Percentiles rank a stretch among this genome's conserved stretches.
These are phyloP conservation scores for Megaleporinus macrocephalus DNA, from an alignment of 2,113 vertebrate species.

Conservation along the genomic window DNA sequence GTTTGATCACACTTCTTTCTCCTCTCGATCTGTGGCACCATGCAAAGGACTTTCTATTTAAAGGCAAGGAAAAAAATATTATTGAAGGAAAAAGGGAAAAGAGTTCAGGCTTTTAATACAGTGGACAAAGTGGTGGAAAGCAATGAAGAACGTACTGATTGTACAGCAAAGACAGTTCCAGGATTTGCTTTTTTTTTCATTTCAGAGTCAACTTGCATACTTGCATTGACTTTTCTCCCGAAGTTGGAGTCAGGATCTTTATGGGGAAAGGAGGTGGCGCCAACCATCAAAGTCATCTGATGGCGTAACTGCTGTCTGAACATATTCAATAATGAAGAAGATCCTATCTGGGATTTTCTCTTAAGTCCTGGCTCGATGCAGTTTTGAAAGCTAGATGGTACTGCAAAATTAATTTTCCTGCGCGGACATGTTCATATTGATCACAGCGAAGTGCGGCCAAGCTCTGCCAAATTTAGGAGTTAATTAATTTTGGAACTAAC, in stretches of 20 bases:
- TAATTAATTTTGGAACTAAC: slow-evolving; percentile 37
- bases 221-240: too few species aligned
- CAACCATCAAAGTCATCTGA: slow-evolving; percentile 33
- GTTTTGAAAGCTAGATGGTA: slow-evolving; percentile 2
- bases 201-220: background rate
- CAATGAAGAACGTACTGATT: background rate
- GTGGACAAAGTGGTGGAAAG: background rate
- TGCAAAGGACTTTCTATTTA: slow-evolving; percentile 39
- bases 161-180: background rate
- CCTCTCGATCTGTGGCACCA: slow-evolving; percentile 33
- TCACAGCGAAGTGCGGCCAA: slow-evolving; percentile 6
- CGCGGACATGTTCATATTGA: slow-evolving; percentile 22
- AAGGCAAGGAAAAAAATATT: slow-evolving; percentile 34
- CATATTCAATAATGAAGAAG: slow-evolving; percentile 40
- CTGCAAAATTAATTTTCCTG: slow-evolving; percentile 24
- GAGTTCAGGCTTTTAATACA: background rate
- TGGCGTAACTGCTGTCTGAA: slow-evolving; percentile 32
- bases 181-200: background rate
- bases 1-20: slow-evolving; percentile 62
- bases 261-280: slow-evolving; percentile 15
- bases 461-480: slow-evolving; percentile 33
- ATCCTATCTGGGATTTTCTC: slow-evolving; percentile 24
- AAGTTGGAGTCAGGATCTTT: background rate
- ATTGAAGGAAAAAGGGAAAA: background rate
- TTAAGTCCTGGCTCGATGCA: slow-evolving; percentile 9